Evolutionary conservation across 1,140 invertebrate genomes (phyloP).

Genomic region (Periplaneta americana): DNA sequence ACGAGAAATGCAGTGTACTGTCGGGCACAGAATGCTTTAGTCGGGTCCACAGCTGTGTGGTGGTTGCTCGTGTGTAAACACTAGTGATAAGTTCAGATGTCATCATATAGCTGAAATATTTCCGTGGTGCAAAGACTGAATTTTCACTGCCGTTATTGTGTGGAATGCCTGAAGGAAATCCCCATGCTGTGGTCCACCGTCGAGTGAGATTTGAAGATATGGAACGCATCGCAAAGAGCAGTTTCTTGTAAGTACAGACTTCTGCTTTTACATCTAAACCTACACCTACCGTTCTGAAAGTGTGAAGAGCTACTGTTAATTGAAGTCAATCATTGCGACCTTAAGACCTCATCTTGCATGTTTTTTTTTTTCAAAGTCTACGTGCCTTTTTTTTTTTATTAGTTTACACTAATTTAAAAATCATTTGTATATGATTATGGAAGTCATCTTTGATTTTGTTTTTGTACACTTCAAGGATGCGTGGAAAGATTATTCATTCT

Average conservation of each 20-base stretch:
- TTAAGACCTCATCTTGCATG: neutral
- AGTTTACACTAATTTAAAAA: no score
- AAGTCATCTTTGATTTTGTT: neutral
- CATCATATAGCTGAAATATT: neutral
- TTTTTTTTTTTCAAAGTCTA: no score
- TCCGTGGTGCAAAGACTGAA: no score
- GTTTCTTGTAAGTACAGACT: neutral
- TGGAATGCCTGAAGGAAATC: neutral
- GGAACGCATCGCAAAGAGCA: conserved; percentile 4
- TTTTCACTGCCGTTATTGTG: no score
- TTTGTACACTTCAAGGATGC: neutral
- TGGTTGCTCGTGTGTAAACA: no score
- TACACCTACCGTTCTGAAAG: neutral
- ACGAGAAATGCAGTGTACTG: neutral
- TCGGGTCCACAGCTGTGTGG: neutral
- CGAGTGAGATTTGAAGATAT: neutral
- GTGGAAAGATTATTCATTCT: neutral
- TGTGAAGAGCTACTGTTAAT: neutral
- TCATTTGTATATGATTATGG: neutral
- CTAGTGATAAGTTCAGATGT: neutral
- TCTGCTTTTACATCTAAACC: neutral
- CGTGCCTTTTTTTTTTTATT: no score
- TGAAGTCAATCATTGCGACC: neutral
- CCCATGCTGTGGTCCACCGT: neutral
- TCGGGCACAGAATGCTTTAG: neutral